Conservation (phyloP, 2,797 vertebrate genomes). For the Rhincodon typus region DNA sequence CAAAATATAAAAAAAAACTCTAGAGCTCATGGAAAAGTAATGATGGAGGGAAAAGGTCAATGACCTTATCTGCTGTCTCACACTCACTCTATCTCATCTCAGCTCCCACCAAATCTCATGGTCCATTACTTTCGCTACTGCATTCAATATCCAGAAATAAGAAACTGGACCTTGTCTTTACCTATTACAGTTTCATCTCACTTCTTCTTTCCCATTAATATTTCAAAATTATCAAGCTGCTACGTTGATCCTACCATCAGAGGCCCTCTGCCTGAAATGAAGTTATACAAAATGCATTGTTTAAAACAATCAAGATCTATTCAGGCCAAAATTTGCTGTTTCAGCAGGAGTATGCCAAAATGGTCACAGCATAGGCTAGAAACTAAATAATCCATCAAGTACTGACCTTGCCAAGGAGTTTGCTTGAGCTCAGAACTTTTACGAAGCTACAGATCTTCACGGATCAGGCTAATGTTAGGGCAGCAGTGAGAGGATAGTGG, state of each 20-base stretch:
- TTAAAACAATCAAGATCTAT: not conserved
- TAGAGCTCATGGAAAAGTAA: not conserved
- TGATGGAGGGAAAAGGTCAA: too few species aligned
- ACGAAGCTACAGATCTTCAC: not conserved
- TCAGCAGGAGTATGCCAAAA: not conserved
- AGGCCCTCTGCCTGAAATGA: not conserved
- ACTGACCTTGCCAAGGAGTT: not conserved
- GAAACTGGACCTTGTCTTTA: not conserved
- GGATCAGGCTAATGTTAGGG: not conserved
- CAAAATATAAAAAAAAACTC: too few species aligned
- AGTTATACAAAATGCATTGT: not conserved
- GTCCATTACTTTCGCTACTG: too few species aligned
- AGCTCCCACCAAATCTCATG: too few species aligned
- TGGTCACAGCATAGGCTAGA: not conserved
- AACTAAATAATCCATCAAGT: not conserved
- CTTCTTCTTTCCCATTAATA: conserved; percentile 12
- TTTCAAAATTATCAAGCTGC: not conserved
- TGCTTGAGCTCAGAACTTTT: not conserved
- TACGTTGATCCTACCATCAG: not conserved
- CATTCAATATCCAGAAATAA: not conserved
- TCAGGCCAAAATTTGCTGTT: not conserved
- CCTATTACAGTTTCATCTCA: not conserved
- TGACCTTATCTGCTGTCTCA: too few species aligned
- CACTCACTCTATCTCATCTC: too few species aligned
- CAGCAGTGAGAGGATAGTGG: not conserved